Evolutionary conservation across 1,140 invertebrate genomes (phyloP).

Genomic region (Episyrphus balteatus): DNA sequence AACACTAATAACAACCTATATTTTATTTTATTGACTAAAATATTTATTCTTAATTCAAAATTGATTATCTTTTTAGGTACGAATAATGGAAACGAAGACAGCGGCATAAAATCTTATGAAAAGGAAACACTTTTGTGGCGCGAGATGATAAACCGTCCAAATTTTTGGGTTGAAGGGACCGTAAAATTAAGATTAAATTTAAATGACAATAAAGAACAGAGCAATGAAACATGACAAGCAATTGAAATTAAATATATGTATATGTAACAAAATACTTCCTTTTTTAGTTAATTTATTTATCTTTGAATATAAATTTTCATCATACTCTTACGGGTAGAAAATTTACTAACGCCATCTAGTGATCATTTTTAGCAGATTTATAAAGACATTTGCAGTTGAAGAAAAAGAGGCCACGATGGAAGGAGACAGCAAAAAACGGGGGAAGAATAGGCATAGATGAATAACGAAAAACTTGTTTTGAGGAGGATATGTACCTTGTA

Average conservation of each 20-base stretch:
- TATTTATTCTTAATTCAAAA: neutral
- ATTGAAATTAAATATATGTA: slow-evolving; percentile 6
- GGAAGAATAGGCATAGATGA: no score
- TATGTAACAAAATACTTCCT: neutral
- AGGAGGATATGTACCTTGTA: neutral
- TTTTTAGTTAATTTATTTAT: slow-evolving; percentile 11
- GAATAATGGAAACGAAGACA: slow-evolving; percentile 71
- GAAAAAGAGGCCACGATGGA: neutral
- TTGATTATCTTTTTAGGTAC: slow-evolving; percentile 50
- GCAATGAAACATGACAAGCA: slow-evolving; percentile 14
- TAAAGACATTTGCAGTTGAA: neutral
- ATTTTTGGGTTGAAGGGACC: slow-evolving; percentile 91
- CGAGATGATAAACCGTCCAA: slow-evolving; percentile 83
- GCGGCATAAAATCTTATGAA: slow-evolving; percentile 91
- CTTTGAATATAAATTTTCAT: neutral
- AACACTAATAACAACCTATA: no score
- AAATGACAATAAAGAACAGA: slow-evolving; percentile 36
- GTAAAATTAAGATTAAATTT: slow-evolving; percentile 71
- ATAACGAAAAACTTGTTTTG: no score
- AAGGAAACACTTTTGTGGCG: slow-evolving; percentile 88
- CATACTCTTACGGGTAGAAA: slow-evolving; percentile 21
- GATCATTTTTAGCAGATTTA: slow-evolving; percentile 10
- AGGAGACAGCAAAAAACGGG: neutral
- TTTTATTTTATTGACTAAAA: no score
- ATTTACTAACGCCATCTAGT: slow-evolving; percentile 9